Evolutionary conservation across 1,140 invertebrate genomes (phyloP), one percentile per base, ranked within the genome.

Genomic region (Diuraphis noxia): DNA sequence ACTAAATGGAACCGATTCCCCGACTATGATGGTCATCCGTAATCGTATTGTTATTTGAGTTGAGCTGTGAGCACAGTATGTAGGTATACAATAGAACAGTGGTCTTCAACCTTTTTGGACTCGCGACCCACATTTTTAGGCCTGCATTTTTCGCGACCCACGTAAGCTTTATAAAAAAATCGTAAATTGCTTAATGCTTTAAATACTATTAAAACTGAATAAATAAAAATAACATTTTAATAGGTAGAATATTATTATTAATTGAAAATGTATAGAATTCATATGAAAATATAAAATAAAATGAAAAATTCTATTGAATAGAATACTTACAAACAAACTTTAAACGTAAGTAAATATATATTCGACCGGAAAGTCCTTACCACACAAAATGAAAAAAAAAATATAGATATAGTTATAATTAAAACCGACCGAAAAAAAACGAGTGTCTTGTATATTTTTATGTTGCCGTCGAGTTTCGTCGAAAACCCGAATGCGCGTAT

Each of bases 371-470:
- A 72, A 72, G 56, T 72, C n/a, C 30, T 72, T n/a, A 72, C 56
- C 56, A 8, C 56, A 72, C n/a, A n/a, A n/a, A n/a, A n/a, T n/a
- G n/a, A 72, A 72, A 63, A 63, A 17, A 72, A n/a, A 19, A n/a
- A n/a, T 17, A 34, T n/a, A 72, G 13, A 72, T 49, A 49, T 49
- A n/a, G n/a, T n/a, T n/a, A 72, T 72, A 72, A 72, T 72, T n/a
- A n/a, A 72, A n/a, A 72, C 13, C 30, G 30, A 72, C 30, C 13
- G 56, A 63, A 72, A n/a, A 72, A 72, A 72, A 72, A 72, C n/a
- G 10, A 72, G 56, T 72, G 56, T 72, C n/a, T 72, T n/a, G 56
- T 72, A 72, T 72, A 72, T 72, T 72, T 72, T 72, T 72, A n/a
- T 72, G 56, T 72, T 72, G 56, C 56, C 30, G n/a, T 72, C 30